phyloP scores from a whole-genome alignment of 2,888 invertebrate species.

The Chymomyza caudatula region DNA sequence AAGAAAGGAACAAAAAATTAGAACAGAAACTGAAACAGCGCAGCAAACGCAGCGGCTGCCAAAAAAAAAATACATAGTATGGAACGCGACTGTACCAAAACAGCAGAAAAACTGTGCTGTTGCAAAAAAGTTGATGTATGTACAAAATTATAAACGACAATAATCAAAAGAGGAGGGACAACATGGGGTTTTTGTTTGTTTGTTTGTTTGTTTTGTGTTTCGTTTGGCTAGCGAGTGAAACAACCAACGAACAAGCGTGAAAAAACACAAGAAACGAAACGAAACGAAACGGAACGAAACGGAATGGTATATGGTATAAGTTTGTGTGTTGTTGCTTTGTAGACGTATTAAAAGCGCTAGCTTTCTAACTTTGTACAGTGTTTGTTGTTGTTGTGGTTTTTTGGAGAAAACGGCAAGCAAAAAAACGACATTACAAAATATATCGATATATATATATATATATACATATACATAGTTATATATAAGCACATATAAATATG shows the following conservation, averaged over 20 bases:
- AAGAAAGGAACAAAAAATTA: neutral
- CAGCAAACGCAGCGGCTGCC: slow-evolving; percentile 27
- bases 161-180: slow-evolving; percentile 71
- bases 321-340: neutral
- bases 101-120: neutral
- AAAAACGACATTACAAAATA: slow-evolving; percentile 1
- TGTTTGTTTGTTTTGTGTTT: slow-evolving; percentile 10
- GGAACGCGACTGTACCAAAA: neutral
- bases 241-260: slow-evolving; percentile 50
- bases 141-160: slow-evolving; percentile 2
- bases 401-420: slow-evolving; percentile 41
- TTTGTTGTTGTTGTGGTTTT: slow-evolving; percentile 1
- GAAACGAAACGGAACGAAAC: slow-evolving; percentile 29
- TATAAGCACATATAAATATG: slow-evolving; percentile 12
- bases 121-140: slow-evolving; percentile 25
- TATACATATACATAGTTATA: slow-evolving; percentile 17
- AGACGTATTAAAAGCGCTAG: slow-evolving; percentile 29
- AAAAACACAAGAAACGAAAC: slow-evolving; percentile 26
- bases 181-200: slow-evolving; percentile 70
- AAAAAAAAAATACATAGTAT: slow-evolving; percentile 12
- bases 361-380: slow-evolving; percentile 12
- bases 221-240: slow-evolving; percentile 41
- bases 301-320: neutral
- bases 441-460: slow-evolving; percentile 14
- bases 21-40: neutral